Evolutionary conservation across 2,797 vertebrate genomes (phyloP).

Genomic region (Myioborus miniatus): DNA sequence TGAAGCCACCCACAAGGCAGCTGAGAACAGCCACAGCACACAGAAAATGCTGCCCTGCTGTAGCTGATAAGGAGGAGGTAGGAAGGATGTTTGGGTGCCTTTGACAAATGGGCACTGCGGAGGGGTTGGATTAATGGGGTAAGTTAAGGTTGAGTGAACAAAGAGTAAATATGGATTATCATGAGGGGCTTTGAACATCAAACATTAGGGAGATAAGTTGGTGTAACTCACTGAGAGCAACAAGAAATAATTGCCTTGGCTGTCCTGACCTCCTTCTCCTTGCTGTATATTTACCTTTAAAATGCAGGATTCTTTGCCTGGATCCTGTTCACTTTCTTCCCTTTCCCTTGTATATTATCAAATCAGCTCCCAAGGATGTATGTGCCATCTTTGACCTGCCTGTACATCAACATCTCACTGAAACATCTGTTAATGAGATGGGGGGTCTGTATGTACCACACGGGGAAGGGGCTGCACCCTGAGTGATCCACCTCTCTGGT

Average conservation of each 20-base stretch:
- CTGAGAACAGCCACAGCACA: accelerated
- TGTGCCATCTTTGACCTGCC: neutral
- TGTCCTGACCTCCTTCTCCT: neutral
- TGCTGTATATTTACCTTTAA: neutral
- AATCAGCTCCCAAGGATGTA: neutral
- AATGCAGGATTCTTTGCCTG: neutral
- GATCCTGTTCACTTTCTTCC: neutral
- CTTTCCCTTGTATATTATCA: neutral
- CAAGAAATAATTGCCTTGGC: neutral
- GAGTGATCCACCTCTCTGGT: neutral
- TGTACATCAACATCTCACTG: neutral
- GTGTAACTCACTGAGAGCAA: neutral
- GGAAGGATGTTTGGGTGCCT: neutral
- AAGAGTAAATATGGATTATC: neutral
- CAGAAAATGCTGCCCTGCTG: neutral
- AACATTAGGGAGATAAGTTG: neutral
- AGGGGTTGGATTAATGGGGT: neutral
- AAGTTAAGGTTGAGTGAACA: neutral
- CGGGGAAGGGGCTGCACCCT: accelerated
- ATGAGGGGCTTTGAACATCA: neutral
- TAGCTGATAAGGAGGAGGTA: neutral
- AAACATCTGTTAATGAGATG: neutral
- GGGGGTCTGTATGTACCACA: accelerated
- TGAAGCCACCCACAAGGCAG: neutral
- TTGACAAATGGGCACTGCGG: neutral